Evolutionary conservation across 2,888 invertebrate genomes (phyloP).

Genomic region (Salpingus planirostris): DNA sequence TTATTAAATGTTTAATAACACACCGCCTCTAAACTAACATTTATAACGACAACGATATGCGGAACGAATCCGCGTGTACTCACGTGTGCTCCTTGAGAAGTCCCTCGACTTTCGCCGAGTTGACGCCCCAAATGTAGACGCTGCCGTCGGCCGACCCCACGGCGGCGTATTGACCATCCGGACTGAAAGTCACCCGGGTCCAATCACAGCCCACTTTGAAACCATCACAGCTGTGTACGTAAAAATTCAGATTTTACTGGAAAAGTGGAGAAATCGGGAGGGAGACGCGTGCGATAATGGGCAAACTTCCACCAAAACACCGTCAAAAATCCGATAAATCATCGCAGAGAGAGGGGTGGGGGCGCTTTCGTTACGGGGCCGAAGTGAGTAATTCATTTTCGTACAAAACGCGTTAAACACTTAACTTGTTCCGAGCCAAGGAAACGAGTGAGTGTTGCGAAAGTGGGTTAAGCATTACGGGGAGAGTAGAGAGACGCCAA

Average conservation of each 20-base stretch:
- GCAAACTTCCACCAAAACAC: slow-evolving; percentile 19
- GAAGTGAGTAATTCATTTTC: slow-evolving; percentile 20
- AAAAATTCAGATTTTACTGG: slow-evolving; percentile 6
- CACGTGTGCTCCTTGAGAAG: slow-evolving; percentile 75
- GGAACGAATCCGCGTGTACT: slow-evolving; percentile 38
- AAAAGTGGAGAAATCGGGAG: slow-evolving; percentile 11
- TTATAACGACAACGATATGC: neutral
- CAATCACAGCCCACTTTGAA: slow-evolving; percentile 96
- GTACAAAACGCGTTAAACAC: slow-evolving; percentile 23
- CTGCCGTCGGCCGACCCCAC: slow-evolving; percentile 90
- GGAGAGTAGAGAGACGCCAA: slow-evolving; percentile 31
- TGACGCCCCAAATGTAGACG: slow-evolving; percentile 85
- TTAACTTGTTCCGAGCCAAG: slow-evolving; percentile 19
- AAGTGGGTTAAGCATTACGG: slow-evolving; percentile 29
- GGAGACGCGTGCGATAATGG: slow-evolving; percentile 14
- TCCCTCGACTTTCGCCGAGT: slow-evolving; percentile 64
- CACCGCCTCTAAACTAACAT: too few relatives aligned
- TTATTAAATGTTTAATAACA: too few relatives aligned
- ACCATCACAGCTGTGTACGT: slow-evolving; percentile 67
- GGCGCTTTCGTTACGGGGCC: slow-evolving; percentile 1
- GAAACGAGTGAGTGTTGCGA: slow-evolving; percentile 15
- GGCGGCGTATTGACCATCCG: slow-evolving; percentile 78
- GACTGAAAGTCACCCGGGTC: slow-evolving; percentile 86
- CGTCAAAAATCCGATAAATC: slow-evolving; percentile 22
- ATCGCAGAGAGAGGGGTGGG: slow-evolving; percentile 9